Percentiles rank a stretch among this genome's conserved stretches.
These are phyloP conservation scores for Drosophila limbata DNA, from an alignment of 2,888 invertebrate genomes.

Conservation along the genomic window DNA sequence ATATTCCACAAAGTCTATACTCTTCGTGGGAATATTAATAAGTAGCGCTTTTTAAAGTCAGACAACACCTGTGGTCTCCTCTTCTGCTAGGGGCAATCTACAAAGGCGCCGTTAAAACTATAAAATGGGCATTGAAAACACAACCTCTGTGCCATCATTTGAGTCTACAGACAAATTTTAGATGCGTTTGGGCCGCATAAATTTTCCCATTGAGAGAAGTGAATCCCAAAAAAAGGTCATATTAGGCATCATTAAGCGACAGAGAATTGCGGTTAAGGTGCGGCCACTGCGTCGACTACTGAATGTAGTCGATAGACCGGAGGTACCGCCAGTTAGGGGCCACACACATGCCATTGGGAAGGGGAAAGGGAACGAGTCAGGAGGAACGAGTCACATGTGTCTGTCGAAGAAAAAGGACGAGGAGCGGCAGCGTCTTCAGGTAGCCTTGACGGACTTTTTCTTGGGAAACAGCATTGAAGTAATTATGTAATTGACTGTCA, in stretches of 20 bases:
- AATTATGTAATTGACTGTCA: constrained; percentile 75
- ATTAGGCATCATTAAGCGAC: constrained; percentile 69
- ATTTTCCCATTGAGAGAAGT: constrained; percentile 63
- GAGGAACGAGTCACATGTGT: constrained; percentile 36
- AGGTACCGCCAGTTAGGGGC: constrained; percentile 29
- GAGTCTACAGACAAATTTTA: constrained; percentile 52
- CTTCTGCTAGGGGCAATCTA: constrained; percentile 13
- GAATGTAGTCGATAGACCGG: constrained; percentile 9
- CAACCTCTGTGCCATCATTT: constrained; percentile 51
- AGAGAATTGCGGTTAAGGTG: constrained; percentile 64
- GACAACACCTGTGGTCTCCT: constrained; percentile 51
- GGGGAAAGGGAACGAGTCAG: constrained; percentile 21
- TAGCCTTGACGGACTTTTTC: constrained; percentile 52
- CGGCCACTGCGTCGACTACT: constrained; percentile 39
- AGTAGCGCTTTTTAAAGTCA: constrained; percentile 37
- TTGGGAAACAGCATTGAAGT: constrained; percentile 73
- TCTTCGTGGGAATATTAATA: constrained; percentile 2
- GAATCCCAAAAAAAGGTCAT: constrained; percentile 51
- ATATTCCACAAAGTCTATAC: constrained; percentile 9
- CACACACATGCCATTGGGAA: constrained; percentile 48
- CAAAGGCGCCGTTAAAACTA: constrained; percentile 63
- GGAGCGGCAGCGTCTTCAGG: constrained; percentile 37
- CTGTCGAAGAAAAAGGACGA: constrained; percentile 29
- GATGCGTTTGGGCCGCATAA: constrained; percentile 59
- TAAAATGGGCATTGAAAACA: constrained; percentile 47